Base-by-base conservation (phyloP, 2,888 invertebrate species). In the Cabera pusaria region DNA sequence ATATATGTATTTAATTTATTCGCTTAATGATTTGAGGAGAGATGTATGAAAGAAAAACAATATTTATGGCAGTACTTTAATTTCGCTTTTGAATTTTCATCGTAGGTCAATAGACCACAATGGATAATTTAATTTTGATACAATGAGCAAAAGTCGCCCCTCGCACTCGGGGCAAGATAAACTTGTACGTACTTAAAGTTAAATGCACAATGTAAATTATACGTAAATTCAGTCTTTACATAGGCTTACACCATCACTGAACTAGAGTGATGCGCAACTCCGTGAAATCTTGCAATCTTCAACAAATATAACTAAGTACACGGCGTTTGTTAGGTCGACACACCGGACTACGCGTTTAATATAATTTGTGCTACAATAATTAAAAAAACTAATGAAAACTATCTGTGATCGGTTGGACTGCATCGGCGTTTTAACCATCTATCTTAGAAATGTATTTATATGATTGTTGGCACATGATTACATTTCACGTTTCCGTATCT, bases 221-320 rank as follows among this genome's bases (percentile, higher is more conserved):
- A 75, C 66, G 71, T 77, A 79, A 78, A 81, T 83, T 87, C 87
- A 87, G 87, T 87, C 87, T 87, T 87, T 76, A 56, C 59, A 74
- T 82, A 86, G 85, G 84, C 84, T 70, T 52, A 71, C 63, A 58
- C 59, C 54, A 59, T 52, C 57, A 56, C 59, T 46, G 35, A 46
- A 18, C 27, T 5, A n/a, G 23, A 16, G 48, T 42, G 44, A 56
- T 58, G 52, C 59, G 58, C 50, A 49, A 60, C 42, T 63, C 56
- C 54, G 54, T 64, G 57, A 60, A 63, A 66, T 67, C 59, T n/a
- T n/a, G n/a, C 59, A 58, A 67, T 65, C 60, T 54, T 63, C 52
- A n/a, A 19, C 53, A 24, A 40, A 24, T 23, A 11, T 6, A 39
- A 23, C 14, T 7, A 23, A 10, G 25, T 14, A 14, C 14, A 14